Evolutionary conservation across 2,113 vertebrate genomes (phyloP), one percentile per base, ranked within the genome.

Genomic region (Hippocampus guttulatus): DNA sequence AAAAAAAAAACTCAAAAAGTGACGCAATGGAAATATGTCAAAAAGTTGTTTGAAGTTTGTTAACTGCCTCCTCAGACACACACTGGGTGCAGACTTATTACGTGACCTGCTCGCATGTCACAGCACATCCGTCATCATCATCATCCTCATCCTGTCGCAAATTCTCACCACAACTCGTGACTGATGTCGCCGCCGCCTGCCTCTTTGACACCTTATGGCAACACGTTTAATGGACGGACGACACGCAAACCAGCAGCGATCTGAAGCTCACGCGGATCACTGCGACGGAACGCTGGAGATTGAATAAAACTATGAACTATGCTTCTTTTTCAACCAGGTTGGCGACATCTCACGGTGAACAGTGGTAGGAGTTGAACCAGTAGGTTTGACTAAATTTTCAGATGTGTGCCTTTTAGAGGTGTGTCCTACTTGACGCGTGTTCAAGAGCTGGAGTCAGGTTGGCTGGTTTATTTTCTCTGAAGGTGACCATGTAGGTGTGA

Each of bases 71-170:
- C 21, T 15, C 40, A 41, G 38, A n/a, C 38, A 43, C 62, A n/a
- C 62, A 64, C 15, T 61, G 27, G 16, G 58, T 8, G 79, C 79
- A 72, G 72, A 75, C 68, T 75, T 78, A 51, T 71, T 68, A 30
- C 58, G 52, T n/a, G 72, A 82, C 62, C 77, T 75, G 70, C 73
- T 75, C 2, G 21, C 70, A 76, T 64, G 73, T 81, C 78, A 83
- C 74, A 72, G 54, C 67, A 21, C 30, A 76, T 80, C 64, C 73
- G 74, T 76, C 75, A 69, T 21, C 73, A 7, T 65, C 43, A 25
- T 51, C 9, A 51, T 67, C 45, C 47, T 21, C 33, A 38, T 38
- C 74, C 74, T 76, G 69, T 75, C 3, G n/a, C 72, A 72, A 51
- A 60, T 73, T 81, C 69, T 77, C 74, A 77, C 61, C 69, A 62